Conservation (phyloP, 2,797 vertebrate species). For the Manis javanica region DNA sequence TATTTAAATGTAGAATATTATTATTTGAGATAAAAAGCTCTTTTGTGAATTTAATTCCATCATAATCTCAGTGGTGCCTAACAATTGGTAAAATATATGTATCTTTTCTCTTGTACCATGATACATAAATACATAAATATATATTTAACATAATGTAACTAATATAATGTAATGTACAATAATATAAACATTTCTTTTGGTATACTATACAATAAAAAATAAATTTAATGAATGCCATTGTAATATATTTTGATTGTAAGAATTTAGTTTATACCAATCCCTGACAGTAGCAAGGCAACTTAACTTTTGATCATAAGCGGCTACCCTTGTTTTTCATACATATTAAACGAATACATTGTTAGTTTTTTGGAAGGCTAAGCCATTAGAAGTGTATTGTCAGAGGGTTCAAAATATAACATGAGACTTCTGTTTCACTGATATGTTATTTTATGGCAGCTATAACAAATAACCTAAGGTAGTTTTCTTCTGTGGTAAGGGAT, state of each 20-base stretch:
- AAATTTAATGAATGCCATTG: background rate
- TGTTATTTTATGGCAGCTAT: constrained; percentile 75
- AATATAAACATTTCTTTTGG: background rate
- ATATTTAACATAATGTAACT: background rate
- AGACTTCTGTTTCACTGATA: constrained; percentile 72
- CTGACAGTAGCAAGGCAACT: background rate
- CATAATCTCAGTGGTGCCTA: background rate
- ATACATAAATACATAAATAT: background rate
- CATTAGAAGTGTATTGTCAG: constrained; percentile 59
- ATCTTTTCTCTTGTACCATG: background rate
- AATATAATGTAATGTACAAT: background rate
- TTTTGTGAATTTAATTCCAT: background rate
- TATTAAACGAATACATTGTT: constrained; percentile 51
- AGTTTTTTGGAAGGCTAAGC: constrained; percentile 21
- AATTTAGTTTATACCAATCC: background rate
- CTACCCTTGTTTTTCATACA: background rate
- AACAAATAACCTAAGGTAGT: constrained; percentile 73
- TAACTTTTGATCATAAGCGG: background rate
- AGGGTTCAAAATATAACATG: constrained; percentile 60
- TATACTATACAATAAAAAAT: background rate
- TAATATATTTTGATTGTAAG: background rate
- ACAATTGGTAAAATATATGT: background rate
- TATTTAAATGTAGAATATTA: background rate
- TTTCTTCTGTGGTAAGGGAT: constrained; percentile 53
- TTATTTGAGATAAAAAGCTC: background rate